Conservation (phyloP, 1,140 invertebrate genomes). For the Drosophila funebris region DNA sequence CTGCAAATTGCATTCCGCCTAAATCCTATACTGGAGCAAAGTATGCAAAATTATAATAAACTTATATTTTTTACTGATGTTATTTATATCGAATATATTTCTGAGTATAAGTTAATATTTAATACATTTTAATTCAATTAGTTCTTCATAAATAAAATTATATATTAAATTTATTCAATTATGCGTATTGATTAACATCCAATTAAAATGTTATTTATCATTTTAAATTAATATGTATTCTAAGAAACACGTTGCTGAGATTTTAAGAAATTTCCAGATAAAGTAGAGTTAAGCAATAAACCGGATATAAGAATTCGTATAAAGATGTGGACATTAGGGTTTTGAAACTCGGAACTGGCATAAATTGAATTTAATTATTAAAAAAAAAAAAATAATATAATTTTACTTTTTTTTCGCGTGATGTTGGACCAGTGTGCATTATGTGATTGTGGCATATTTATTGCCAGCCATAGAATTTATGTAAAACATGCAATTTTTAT, state of each 20-base stretch:
- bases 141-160: neutral
- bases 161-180: conserved; percentile 10
- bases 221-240: conserved; percentile 9
- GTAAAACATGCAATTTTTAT: conserved; percentile 76
- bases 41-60: too few relatives aligned
- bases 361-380: neutral
- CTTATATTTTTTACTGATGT: too few relatives aligned
- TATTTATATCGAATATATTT: neutral
- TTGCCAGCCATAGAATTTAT: conserved; percentile 55
- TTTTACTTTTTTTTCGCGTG: neutral
- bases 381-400: neutral
- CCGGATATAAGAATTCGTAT: too few relatives aligned
- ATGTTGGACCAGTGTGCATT: conserved; percentile 30
- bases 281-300: neutral
- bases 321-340: too few relatives aligned
- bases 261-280: neutral
- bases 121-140: conserved; percentile 19
- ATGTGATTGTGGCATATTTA: conserved; percentile 33
- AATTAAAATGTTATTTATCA: conserved; percentile 21
- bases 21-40: neutral
- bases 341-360: too few relatives aligned
- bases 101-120: neutral
- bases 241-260: neutral
- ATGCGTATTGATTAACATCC: neutral
- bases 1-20: conserved; percentile 5